Percentiles rank a stretch among this genome's conserved stretches.
phyloP scores from a whole-genome alignment of 2,113 vertebrate genomes.

The Calyptomena viridis region DNA sequence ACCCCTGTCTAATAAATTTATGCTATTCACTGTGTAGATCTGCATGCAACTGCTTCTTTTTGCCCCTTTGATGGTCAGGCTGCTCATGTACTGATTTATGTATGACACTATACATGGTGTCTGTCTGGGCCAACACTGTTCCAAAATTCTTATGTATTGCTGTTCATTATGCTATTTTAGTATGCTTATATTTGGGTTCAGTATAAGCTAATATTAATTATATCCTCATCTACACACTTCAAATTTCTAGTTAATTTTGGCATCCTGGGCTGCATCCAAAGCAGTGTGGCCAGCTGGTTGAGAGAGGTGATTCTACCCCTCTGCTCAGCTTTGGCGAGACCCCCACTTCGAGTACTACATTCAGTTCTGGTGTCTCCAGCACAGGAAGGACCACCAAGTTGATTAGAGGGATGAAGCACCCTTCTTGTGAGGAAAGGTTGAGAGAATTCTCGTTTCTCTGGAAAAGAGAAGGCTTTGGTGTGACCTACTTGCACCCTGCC shows the following conservation, averaged over 20 bases:
- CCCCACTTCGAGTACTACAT: background rate
- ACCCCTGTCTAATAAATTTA: background rate
- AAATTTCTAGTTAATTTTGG: background rate
- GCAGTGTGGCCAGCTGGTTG: rapidly evolving
- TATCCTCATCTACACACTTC: background rate
- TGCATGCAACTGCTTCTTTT: background rate
- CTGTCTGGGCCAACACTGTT: background rate
- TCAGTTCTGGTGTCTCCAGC: background rate
- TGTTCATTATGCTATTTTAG: background rate
- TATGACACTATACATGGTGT: background rate
- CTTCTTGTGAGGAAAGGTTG: background rate
- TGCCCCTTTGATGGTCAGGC: background rate
- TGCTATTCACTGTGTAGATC: background rate
- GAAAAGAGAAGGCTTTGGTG: background rate
- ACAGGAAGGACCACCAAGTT: background rate
- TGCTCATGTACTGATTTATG: rapidly evolving
- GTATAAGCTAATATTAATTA: background rate
- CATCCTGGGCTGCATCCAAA: background rate
- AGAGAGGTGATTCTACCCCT: background rate
- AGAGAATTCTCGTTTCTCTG: no score
- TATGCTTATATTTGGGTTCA: background rate
- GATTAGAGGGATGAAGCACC: no score
- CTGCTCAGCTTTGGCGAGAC: background rate
- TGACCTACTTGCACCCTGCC: background rate
- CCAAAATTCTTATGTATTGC: background rate